Evolutionary conservation across 1,140 invertebrate genomes (phyloP), one percentile per base, ranked within the genome.

Genomic region (Sitobion miscanthi): DNA sequence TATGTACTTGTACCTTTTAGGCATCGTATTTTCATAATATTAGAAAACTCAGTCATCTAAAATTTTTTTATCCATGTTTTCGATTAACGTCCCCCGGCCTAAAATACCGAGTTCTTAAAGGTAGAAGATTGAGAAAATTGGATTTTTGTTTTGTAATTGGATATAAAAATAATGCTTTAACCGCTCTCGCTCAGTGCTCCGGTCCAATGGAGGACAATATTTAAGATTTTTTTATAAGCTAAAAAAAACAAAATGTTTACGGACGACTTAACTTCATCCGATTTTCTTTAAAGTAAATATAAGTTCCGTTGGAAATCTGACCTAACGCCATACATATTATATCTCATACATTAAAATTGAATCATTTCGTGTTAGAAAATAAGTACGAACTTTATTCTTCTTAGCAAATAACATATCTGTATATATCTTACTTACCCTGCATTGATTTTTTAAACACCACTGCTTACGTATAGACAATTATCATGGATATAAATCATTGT

Each of bases 101-200:
- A 69, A n/a, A 69, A 69, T 69, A 30, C 62, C 62, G 62, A 69
- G 62, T 77, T n/a, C 30, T 77, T 35, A 77, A n/a, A n/a, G 30
- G 30, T 77, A 14, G 62, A 77, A 77, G 14, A 30, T 77, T 30
- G 30, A 14, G 62, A 3, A 77, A 77, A 77, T 77, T 77, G 62
- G 62, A 77, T 77, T 77, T 77, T 77, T 17, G 62, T 77, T 77
- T 77, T 77, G 14, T 77, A n/a, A 77, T 77, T n/a, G 14, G 62
- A 77, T 77, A 77, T 77, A 77, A 77, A 77, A 77, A 77, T 77
- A n/a, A 77, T 77, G 62, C 62, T 77, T 77, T 77, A 77, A 77
- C 62, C 30, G n/a, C 14, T 4, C 30, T n/a, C 62, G 62, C 30
- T 77, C 62, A 35, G 11, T 77, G n/a, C 62, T 77, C 30, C 62